Conservation (phyloP, 1,140 invertebrate genomes). For the Nebria ingens region DNA sequence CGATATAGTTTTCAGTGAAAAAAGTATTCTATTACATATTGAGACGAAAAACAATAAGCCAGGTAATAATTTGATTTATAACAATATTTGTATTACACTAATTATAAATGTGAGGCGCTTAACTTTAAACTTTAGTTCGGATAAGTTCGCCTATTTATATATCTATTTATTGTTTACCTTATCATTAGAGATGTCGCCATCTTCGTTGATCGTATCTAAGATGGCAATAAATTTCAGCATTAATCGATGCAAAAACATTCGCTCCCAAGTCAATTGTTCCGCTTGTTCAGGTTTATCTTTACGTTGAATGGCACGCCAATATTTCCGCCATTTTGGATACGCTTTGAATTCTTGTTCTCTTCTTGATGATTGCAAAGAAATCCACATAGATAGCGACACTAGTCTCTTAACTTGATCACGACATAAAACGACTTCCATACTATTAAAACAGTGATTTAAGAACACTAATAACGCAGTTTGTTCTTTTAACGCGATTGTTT, state of each 20-base stretch:
- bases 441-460: constrained; percentile 93
- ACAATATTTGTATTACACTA: no score
- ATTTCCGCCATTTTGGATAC: constrained; percentile 84
- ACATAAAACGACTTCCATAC: constrained; percentile 90
- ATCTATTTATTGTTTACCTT: constrained; percentile 32
- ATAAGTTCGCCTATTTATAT: no score
- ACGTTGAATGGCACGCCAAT: constrained; percentile 83
- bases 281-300: constrained; percentile 66
- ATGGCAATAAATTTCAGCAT: constrained; percentile 86
- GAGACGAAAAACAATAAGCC: no score
- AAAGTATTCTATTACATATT: no score
- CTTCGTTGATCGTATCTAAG: constrained; percentile 61
- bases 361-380: constrained; percentile 71
- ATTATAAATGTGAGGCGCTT: no score
- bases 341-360: constrained; percentile 77
- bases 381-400: constrained; percentile 91
- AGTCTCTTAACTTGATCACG: constrained; percentile 84
- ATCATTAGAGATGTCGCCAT: constrained; percentile 46
- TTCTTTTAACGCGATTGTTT: constrained; percentile 53
- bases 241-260: constrained; percentile 76
- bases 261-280: constrained; percentile 73
- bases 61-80: no score
- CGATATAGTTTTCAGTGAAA: no score
- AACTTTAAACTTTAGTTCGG: no score
- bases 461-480: constrained; percentile 84